phyloP scores from a whole-genome alignment of 2,888 invertebrate genomes.

The Toxonevra muliebris region DNA sequence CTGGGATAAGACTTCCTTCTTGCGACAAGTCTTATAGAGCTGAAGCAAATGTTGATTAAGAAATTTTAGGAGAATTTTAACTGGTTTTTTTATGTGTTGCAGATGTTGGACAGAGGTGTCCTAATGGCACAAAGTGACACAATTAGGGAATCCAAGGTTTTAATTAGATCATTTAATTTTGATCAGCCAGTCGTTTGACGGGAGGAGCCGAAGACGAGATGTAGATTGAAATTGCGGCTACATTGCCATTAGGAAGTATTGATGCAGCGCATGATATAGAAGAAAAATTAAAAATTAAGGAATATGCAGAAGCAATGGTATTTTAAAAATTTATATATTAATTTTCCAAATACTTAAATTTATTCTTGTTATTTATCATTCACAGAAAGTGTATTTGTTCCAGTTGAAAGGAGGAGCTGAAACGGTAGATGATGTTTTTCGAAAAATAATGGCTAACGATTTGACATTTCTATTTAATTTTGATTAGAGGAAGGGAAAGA shows the following conservation, averaged over 20 bases:
- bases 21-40: slow-evolving; percentile 8
- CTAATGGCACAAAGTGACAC: too few species aligned
- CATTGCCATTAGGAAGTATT: slow-evolving; percentile 26
- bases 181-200: slow-evolving; percentile 11
- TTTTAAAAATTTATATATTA: slow-evolving; percentile 15
- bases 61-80: slow-evolving; percentile 18
- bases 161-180: too few species aligned
- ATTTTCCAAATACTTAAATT: neutral
- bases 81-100: too few species aligned
- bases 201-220: slow-evolving; percentile 16
- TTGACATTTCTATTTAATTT: slow-evolving; percentile 19
- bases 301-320: slow-evolving; percentile 27
- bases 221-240: slow-evolving; percentile 15
- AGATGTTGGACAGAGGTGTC: too few species aligned
- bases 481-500: slow-evolving; percentile 20
- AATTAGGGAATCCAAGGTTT: too few species aligned
- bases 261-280: slow-evolving; percentile 13
- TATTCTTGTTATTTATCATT: slow-evolving; percentile 1
- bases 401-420: neutral
- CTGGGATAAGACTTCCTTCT: slow-evolving; percentile 19
- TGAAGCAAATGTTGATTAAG: slow-evolving; percentile 9
- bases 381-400: slow-evolving; percentile 12
- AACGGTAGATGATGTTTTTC: slow-evolving; percentile 11
- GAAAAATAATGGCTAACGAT: slow-evolving; percentile 10
- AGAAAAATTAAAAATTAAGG: slow-evolving; percentile 23